phyloP scores from a whole-genome alignment of 2,888 invertebrate species.

The Eupithecia pulchellata region DNA sequence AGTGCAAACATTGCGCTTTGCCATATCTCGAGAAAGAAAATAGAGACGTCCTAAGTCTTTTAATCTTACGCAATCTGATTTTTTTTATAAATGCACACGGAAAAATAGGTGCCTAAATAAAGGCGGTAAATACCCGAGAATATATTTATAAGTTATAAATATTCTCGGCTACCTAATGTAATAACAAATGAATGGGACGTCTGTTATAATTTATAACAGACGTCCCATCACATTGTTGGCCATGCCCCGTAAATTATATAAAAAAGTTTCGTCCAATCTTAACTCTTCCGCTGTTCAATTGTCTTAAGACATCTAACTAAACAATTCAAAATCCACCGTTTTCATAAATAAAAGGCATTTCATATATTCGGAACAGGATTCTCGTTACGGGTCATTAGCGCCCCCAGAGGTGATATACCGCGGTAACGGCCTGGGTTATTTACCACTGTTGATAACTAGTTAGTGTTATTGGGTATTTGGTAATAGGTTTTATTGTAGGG shows the following conservation, averaged over 20 bases:
- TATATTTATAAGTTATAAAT: too few relatives aligned
- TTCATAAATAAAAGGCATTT: constrained; percentile 8
- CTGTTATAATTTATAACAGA: not conserved
- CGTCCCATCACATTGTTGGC: not conserved
- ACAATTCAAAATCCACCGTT: not conserved
- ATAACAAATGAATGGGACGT: too few relatives aligned
- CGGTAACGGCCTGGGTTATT: constrained; percentile 20
- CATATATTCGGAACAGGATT: constrained; percentile 22
- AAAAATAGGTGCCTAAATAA: too few relatives aligned
- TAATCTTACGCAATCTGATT: too few relatives aligned
- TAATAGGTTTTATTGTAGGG: constrained; percentile 9
- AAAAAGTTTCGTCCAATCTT: not conserved
- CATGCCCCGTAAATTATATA: not conserved
- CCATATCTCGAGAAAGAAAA: not conserved
- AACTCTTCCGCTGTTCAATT: not conserved
- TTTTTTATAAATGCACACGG: too few relatives aligned
- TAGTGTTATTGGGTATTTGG: constrained; percentile 25
- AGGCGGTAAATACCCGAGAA: too few relatives aligned
- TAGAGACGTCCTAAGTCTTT: too few relatives aligned
- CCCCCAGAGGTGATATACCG: constrained; percentile 26
- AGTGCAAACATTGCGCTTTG: not conserved
- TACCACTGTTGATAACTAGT: constrained; percentile 28
- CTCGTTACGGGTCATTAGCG: constrained; percentile 31
- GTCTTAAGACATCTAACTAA: not conserved
- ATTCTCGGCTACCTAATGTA: too few relatives aligned